phyloP scores from a whole-genome alignment of 2,888 invertebrate species.

The Drosophila antonietae region DNA sequence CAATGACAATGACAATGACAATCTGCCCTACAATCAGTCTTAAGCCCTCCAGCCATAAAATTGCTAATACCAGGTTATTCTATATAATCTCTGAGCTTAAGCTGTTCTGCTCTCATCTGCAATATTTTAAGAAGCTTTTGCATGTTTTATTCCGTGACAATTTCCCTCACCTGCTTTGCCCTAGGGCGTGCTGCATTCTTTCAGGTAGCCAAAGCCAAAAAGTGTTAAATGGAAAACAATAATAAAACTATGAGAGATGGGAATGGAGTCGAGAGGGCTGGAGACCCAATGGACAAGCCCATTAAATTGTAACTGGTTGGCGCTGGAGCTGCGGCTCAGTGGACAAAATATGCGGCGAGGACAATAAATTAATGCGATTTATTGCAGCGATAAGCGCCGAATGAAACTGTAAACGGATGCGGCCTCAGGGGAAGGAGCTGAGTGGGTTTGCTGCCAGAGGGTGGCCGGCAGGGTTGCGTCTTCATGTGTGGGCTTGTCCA shows the following conservation, averaged over 20 bases:
- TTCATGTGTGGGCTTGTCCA: slow-evolving; percentile 63
- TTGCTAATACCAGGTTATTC: no score
- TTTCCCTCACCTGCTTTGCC: background rate
- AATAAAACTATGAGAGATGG: slow-evolving; percentile 41
- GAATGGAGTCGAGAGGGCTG: background rate
- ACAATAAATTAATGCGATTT: slow-evolving; percentile 84
- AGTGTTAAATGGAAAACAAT: slow-evolving; percentile 75
- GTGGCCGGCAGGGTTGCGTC: slow-evolving; percentile 21
- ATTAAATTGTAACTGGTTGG: slow-evolving; percentile 65
- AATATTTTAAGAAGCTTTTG: slow-evolving; percentile 14
- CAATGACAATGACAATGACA: slow-evolving; percentile 8
- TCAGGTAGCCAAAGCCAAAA: slow-evolving; percentile 44
- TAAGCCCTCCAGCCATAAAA: no score
- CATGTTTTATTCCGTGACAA: slow-evolving; percentile 1
- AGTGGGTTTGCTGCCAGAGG: background rate
- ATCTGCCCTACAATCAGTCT: background rate
- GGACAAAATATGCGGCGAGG: slow-evolving; percentile 77
- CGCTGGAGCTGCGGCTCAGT: slow-evolving; percentile 54
- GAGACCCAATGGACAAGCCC: slow-evolving; percentile 61
- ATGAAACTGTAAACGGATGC: slow-evolving; percentile 37
- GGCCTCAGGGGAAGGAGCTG: slow-evolving; percentile 2
- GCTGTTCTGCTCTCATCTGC: slow-evolving; percentile 3
- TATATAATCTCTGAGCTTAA: background rate
- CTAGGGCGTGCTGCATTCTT: slow-evolving; percentile 20
- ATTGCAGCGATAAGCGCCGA: slow-evolving; percentile 81